Base-by-base conservation (phyloP, 1,140 invertebrate genomes). In the Daktulosphaira vitifoliae region DNA sequence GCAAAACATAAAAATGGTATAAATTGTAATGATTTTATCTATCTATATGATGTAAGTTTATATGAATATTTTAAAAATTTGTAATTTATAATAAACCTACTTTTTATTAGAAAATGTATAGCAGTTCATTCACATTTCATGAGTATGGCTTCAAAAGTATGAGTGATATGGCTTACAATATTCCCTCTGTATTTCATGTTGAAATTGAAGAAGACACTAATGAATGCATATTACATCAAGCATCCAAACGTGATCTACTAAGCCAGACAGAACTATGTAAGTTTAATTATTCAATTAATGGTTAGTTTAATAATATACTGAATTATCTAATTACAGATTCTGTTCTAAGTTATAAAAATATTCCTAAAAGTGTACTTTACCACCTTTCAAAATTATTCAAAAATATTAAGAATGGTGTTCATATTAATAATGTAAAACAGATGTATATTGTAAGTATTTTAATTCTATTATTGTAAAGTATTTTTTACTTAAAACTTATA, bases 71-170 rank as follows among this genome's bases (percentile, higher is more conserved):
- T 51, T n/a, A n/a, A 6, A 51, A 29, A 49, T 9, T 23, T 13
- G 5, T 44, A n/a, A n/a, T 44, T n/a, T 11, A 44, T 44, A 44
- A 44, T 7, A 16, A n/a, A 44, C n/a, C 7, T 7, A 7, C 4
- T n/a, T 44, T n/a, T 44, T 44, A 44, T 16, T 44, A 62, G 56
- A 48, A 37, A 0, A 42, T 29, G 26, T 62, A 48, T 20, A 18
- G 29, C 9, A 62, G 42, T 44, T 1, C 13, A 5, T 62, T 46
- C 22, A 48, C 13, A 6, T 62, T n/a, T 48, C 13, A n/a, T n/a
- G 56, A 62, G 13, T 62, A 62, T 44, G 56, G 56, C 29, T 62
- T 62, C 3, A 48, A 33, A 48, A 62, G 56, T 11, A 62, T 62
- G 42, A 48, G 25, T 20, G 56, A 62, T 33, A 62, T 62, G 56